phyloP scores from a whole-genome alignment of 2,797 vertebrate genomes.

The Neosalanx taihuensis region DNA sequence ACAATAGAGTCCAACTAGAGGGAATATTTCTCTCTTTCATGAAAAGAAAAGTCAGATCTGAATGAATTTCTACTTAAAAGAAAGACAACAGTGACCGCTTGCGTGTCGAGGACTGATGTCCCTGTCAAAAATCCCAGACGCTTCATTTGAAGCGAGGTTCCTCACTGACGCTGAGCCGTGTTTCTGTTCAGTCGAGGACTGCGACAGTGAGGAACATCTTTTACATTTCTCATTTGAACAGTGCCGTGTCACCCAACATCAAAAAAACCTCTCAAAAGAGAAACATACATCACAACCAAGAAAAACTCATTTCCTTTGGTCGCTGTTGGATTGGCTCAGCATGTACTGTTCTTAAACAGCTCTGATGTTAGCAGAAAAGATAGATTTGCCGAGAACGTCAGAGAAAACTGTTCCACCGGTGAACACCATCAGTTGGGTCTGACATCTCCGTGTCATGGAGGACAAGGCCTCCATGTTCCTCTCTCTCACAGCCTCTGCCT shows the following conservation, averaged over 20 bases:
- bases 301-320: neutral
- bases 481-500: neutral
- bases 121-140: constrained; percentile 20
- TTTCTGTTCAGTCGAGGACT: neutral
- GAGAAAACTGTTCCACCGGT: constrained; percentile 6
- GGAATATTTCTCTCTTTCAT: constrained; percentile 11
- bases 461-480: constrained; percentile 8
- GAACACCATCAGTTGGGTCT: neutral
- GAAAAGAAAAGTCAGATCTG: constrained; percentile 22
- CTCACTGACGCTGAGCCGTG: constrained; percentile 14
- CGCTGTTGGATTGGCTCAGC: neutral
- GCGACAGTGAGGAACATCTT: neutral
- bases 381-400: constrained; percentile 18
- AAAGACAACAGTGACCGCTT: constrained; percentile 27
- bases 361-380: constrained; percentile 12
- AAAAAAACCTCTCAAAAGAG: neutral
- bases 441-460: constrained; percentile 15
- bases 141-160: constrained; percentile 32
- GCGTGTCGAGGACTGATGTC: constrained; percentile 18
- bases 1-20: constrained; percentile 20
- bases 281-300: neutral
- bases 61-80: constrained; percentile 36
- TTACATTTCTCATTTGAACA: neutral
- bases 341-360: neutral
- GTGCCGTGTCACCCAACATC: neutral